phyloP scores from a whole-genome alignment of 2,888 invertebrate species.

The Molorchus minor region DNA sequence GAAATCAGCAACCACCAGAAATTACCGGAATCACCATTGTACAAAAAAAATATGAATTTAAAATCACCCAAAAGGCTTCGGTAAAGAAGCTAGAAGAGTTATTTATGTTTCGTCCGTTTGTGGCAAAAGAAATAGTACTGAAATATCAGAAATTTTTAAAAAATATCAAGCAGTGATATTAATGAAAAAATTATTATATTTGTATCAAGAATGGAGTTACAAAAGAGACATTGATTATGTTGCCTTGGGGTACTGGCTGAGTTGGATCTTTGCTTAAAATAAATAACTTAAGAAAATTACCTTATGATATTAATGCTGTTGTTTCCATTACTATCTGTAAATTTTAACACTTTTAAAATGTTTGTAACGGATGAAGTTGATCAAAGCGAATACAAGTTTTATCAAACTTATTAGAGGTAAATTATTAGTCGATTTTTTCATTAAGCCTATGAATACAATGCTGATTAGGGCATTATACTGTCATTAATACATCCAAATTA shows the following conservation, averaged over 20 bases:
- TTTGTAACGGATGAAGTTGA: slow-evolving; percentile 37
- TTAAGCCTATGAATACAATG: no score
- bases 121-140: slow-evolving; percentile 44
- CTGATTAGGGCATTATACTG: no score
- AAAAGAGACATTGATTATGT: slow-evolving; percentile 43
- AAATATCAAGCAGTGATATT: slow-evolving; percentile 36
- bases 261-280: slow-evolving; percentile 46
- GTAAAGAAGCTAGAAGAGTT: slow-evolving; percentile 38
- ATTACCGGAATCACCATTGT: background rate
- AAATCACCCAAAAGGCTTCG: slow-evolving; percentile 28
- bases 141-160: slow-evolving; percentile 42
- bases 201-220: slow-evolving; percentile 45
- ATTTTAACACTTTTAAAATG: slow-evolving; percentile 33
- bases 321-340: slow-evolving; percentile 47
- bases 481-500: no score
- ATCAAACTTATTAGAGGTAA: slow-evolving; percentile 47
- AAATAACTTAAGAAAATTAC: slow-evolving; percentile 44
- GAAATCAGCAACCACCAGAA: background rate
- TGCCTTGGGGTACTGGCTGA: slow-evolving; percentile 52
- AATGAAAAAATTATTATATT: slow-evolving; percentile 46
- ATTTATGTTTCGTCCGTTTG: slow-evolving; percentile 30
- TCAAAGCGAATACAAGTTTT: slow-evolving; percentile 42
- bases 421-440: no score
- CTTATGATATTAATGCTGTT: slow-evolving; percentile 48
- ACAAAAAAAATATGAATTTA: background rate